Conservation (phyloP, 1,140 invertebrate species). For the Neoseiulus cucumeris region DNA sequence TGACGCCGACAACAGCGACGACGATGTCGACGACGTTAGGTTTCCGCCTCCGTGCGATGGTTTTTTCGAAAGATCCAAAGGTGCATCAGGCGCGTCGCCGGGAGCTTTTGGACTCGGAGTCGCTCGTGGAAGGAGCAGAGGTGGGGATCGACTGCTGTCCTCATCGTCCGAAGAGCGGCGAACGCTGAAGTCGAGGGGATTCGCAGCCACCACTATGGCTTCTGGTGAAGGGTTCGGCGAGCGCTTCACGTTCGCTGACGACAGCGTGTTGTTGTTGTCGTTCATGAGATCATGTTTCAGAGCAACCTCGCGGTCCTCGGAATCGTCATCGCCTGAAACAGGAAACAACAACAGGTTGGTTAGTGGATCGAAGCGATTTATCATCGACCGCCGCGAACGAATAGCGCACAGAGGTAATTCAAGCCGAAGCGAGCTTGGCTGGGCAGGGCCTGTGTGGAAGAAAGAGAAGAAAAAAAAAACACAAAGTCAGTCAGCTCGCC, state of each 20-base stretch:
- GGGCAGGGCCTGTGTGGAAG: no score
- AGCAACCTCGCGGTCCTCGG: neutral
- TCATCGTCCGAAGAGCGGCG: neutral
- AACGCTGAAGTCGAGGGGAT: conserved; percentile 2
- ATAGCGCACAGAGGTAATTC: no score
- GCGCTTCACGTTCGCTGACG: neutral
- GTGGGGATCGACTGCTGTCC: neutral
- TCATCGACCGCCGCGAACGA: no score
- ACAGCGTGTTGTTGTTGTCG: neutral
- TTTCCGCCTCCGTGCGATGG: neutral
- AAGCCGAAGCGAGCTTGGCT: no score
- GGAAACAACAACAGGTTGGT: neutral
- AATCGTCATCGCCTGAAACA: conserved; percentile 4
- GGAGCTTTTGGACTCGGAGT: neutral
- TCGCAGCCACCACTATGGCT: neutral
- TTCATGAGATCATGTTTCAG: conserved; percentile 4
- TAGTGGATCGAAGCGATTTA: no score
- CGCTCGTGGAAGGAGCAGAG: neutral
- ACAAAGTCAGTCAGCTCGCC: no score
- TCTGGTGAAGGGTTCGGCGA: neutral
- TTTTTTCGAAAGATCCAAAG: conserved; percentile 5
- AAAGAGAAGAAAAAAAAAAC: no score
- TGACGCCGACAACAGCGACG: no score
- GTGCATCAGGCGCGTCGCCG: neutral
- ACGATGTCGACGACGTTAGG: neutral